Base-by-base conservation (phyloP, 1,140 invertebrate genomes). In the Heliconius melpomene region DNA sequence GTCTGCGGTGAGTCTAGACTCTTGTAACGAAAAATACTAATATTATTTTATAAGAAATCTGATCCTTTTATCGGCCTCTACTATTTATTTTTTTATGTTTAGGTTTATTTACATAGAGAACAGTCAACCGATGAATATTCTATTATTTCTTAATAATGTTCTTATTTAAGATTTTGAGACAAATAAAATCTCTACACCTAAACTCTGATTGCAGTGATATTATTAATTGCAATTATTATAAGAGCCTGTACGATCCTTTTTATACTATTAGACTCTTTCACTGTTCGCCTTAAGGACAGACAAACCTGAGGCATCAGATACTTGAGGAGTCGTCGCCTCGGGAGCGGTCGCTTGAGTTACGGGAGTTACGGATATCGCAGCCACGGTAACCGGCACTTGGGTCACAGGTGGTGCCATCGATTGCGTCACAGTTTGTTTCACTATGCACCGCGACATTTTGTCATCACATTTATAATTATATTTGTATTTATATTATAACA, bases 361-460 rank as follows among this genome's bases (percentile, higher is more conserved):
- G 8, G n/a, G 23, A 66, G 60, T 26, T 66, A 80, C 77, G 20
- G 83, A 38, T 13, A 76, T 60, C 7, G 81, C 40, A 2, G 81
- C 40, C 72, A 74, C 84, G 74, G 88, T 78, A 54, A 87, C 86
- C 50, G 86, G 75, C 52, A 87, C 84, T 23, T 82, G 83, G 32
- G 72, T 77, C 77, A 85, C 82, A 72, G 83, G 87, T 82, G 85
- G 79, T 76, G 81, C 87, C 85, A 87, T 88, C 80, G 88, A 86
- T 86, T 89, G 90, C 77, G 83, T 85, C 82, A 90, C 87, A 84
- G 85, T 90, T 83, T 90, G 90, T 86, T 92, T 94, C 87, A 94
- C 89, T 75, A 92, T 92, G 89, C 91, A 92, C 81, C 91, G 85
- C 81, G 92, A 94, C 92, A 94, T 89, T 84, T 83, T 66, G 23